Base-by-base conservation (phyloP, 2,888 invertebrate species). In the Pterobdella sp. region DNA sequence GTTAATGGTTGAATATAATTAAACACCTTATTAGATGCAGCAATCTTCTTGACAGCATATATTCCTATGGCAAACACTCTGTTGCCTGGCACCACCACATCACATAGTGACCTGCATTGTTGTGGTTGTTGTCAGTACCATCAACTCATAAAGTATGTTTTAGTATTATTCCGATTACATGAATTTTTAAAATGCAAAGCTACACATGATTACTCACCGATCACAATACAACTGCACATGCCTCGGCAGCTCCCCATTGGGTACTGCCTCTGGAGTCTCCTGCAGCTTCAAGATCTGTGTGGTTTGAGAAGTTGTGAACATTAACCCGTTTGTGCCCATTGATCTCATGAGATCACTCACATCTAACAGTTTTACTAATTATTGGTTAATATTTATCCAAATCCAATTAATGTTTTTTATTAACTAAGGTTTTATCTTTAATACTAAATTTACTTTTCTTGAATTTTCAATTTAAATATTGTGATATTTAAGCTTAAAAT, bases 241-340 rank as follows among this genome's bases (percentile, higher is more conserved):
- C 0, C 98, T 88, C 0, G 98, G 97, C 87, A 98, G 92, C 86
- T 99, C 98, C 66, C 98, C 97, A 81, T 96, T 94, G 0, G 94
- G 94, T 74, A 93, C 90, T 76, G 88, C 89, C 83, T 98, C 97
- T 0, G 95, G 94, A 31, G 93, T 86, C 85, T 98, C 98, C 87
- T 98, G 97, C 18, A 97, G 85, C 84, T 96, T 99, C n/a, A 98
- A 84, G 0, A 92, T 90, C 88, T 99, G 98, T 82, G 93, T 97
- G 68, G 35, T 0, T 3, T 31, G 1, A 34, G 35, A n/a, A n/a
- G n/a, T n/a, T n/a, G n/a, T n/a, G n/a, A n/a, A n/a, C n/a, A n/a
- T n/a, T 14, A 49, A 22, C n/a, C n/a, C n/a, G n/a, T n/a, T n/a
- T n/a, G n/a, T n/a, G n/a, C n/a, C n/a, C n/a, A n/a, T n/a, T n/a